Percentiles rank a stretch among this genome's conserved stretches.
Conservation (phyloP, 2,113 vertebrate genomes). For the Dromaius novaehollandiae region DNA sequence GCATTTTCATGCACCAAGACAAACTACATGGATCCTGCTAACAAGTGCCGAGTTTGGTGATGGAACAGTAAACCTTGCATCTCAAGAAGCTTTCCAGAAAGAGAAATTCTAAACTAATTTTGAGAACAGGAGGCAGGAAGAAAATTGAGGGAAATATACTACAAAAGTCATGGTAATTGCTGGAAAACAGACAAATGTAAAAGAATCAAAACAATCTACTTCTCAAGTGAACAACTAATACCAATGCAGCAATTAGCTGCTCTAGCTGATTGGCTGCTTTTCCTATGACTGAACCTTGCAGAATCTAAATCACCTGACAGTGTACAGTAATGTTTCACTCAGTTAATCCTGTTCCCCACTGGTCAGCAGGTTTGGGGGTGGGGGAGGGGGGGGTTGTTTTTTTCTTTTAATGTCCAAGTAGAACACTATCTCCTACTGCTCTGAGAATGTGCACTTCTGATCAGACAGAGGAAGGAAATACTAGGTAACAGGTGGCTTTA, state of each 20-base stretch:
- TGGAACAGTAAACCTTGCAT: background rate
- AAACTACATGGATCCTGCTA: constrained; percentile 86
- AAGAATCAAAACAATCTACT: background rate
- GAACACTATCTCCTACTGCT: background rate
- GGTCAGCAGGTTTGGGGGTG: background rate
- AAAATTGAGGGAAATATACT: background rate
- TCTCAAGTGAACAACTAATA: background rate
- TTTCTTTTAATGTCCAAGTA: background rate
- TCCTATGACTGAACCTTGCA: background rate
- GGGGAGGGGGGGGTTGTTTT: background rate
- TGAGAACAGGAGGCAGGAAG: background rate
- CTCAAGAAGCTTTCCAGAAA: background rate
- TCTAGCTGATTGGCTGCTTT: background rate
- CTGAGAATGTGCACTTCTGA: background rate
- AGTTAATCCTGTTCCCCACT: background rate
- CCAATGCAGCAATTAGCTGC: background rate
- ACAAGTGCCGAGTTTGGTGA: constrained; percentile 93
- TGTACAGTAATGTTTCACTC: background rate
- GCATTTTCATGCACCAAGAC: constrained; percentile 85
- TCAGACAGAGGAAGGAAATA: background rate
- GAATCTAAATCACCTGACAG: background rate
- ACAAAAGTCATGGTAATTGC: background rate
- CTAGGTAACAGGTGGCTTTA: background rate
- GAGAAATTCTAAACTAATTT: background rate
- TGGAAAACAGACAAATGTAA: background rate